Percentiles rank a stretch among this genome's conserved stretches.
Evolutionary conservation across 2,797 vertebrate genomes (phyloP).

Genomic region (Poeciliopsis paucimaculata): DNA sequence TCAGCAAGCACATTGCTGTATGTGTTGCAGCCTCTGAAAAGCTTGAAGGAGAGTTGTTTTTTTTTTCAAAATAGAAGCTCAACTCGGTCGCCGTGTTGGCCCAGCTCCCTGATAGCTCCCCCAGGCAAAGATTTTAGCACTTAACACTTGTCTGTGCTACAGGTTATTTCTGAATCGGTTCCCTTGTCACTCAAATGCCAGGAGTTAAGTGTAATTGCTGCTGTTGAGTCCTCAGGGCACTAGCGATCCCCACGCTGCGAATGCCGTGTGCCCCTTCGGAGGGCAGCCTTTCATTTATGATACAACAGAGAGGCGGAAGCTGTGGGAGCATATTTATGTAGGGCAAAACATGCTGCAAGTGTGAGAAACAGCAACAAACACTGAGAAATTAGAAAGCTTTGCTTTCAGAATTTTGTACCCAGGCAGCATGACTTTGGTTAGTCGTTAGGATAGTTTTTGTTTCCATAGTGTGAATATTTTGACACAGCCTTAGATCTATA

Average conservation of each 20-base stretch:
- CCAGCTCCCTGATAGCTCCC: constrained; percentile 34
- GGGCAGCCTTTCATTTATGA: constrained; percentile 26
- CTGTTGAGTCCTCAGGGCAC: constrained; percentile 51
- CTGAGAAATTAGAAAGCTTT: neutral
- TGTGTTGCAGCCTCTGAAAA: constrained; percentile 30
- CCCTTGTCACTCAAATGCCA: constrained; percentile 59
- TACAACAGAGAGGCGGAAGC: constrained; percentile 15
- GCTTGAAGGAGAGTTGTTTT: constrained; percentile 30
- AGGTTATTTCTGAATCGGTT: constrained; percentile 64
- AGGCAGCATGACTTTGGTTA: neutral
- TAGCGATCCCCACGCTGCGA: constrained; percentile 16
- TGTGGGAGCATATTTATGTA: constrained; percentile 25
- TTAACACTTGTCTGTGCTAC: constrained; percentile 42
- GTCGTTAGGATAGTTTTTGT: neutral
- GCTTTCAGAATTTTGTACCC: neutral
- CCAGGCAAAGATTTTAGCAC: constrained; percentile 51
- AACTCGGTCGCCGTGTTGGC: constrained; percentile 39
- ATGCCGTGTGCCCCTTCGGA: constrained; percentile 28
- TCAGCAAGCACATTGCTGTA: constrained; percentile 36
- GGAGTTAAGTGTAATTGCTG: constrained; percentile 60
- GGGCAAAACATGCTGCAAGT: constrained; percentile 5
- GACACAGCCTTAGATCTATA: neutral
- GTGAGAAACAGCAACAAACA: constrained; percentile 3
- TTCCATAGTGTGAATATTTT: constrained; percentile 5
- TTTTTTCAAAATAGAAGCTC: constrained; percentile 38